phyloP scores from a whole-genome alignment of 2,797 vertebrate species.

The Triplophysa yarkandensis region DNA sequence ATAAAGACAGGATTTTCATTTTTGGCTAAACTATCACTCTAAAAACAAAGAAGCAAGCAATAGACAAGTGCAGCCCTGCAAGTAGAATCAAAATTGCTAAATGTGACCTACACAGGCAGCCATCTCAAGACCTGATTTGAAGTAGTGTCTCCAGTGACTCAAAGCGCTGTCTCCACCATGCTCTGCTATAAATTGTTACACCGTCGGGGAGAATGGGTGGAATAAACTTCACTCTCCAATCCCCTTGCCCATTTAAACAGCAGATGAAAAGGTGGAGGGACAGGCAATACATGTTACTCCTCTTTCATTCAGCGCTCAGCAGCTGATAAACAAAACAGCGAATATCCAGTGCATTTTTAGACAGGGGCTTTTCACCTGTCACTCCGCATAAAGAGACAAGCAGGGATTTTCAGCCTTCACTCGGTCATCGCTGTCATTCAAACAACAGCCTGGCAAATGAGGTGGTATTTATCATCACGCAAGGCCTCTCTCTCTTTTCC shows the following conservation, averaged over 20 bases:
- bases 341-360: slow-evolving; percentile 74
- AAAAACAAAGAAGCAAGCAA: not conserved
- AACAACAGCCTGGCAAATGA: slow-evolving; percentile 30
- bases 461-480: slow-evolving; percentile 44
- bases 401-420: slow-evolving; percentile 28
- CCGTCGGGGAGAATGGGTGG: slow-evolving; percentile 66
- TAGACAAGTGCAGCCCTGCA: slow-evolving; percentile 29
- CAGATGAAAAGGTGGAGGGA: slow-evolving; percentile 75
- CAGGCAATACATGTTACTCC: slow-evolving; percentile 73
- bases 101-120: slow-evolving; percentile 54
- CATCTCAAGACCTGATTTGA: slow-evolving; percentile 69
- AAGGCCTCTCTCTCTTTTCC: slow-evolving; percentile 33
- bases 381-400: slow-evolving; percentile 66
- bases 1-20: too few species aligned
- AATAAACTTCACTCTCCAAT: slow-evolving; percentile 78
- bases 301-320: slow-evolving; percentile 67
- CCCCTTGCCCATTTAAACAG: slow-evolving; percentile 75
- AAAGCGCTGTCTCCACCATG: slow-evolving; percentile 64
- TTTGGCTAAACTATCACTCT: too few species aligned
- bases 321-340: slow-evolving; percentile 76
- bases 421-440: slow-evolving; percentile 63
- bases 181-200: slow-evolving; percentile 72
- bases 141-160: slow-evolving; percentile 69
- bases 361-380: slow-evolving; percentile 76
- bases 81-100: slow-evolving; percentile 55